A percentile compares a stretch with the other conserved stretches of the same genome.
Conservation (phyloP, 2,888 invertebrate species). For the Cheiracanthium punctorium region DNA sequence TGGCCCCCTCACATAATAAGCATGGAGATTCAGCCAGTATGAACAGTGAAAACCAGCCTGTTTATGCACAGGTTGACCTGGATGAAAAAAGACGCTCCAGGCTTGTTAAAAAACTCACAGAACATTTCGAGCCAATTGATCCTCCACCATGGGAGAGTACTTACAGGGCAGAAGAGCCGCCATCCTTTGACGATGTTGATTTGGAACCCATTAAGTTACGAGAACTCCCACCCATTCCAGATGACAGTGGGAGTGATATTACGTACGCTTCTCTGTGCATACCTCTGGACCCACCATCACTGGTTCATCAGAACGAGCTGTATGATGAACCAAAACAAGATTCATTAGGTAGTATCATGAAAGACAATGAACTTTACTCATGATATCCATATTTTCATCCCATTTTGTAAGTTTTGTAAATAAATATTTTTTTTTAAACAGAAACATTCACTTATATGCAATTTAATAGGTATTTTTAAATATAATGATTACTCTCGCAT, state of each 20-base stretch:
- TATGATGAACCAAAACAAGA: constrained; percentile 19
- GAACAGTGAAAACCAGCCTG: constrained; percentile 15
- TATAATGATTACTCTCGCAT: too few relatives aligned
- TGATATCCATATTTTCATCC: background rate
- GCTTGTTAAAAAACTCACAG: constrained; percentile 18
- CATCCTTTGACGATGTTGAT: constrained; percentile 51
- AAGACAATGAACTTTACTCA: constrained; percentile 46
- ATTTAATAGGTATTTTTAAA: too few relatives aligned
- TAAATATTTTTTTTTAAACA: background rate
- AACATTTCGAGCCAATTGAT: constrained; percentile 31
- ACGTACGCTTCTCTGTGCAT: constrained; percentile 52
- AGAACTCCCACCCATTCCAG: constrained; percentile 62
- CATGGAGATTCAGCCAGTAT: background rate
- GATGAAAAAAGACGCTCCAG: constrained; percentile 58
- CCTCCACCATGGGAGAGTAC: constrained; percentile 39
- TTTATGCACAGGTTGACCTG: constrained; percentile 59
- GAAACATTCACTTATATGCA: too few relatives aligned
- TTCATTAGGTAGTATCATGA: background rate
- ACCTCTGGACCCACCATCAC: constrained; percentile 39
- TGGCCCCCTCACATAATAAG: background rate
- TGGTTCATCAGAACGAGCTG: constrained; percentile 39
- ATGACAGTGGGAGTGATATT: constrained; percentile 47
- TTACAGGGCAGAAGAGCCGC: constrained; percentile 42
- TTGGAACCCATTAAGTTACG: constrained; percentile 61
- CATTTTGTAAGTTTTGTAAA: background rate